Evolutionary conservation across 2,797 vertebrate species (phyloP).

Genomic region (Platalea minor): DNA sequence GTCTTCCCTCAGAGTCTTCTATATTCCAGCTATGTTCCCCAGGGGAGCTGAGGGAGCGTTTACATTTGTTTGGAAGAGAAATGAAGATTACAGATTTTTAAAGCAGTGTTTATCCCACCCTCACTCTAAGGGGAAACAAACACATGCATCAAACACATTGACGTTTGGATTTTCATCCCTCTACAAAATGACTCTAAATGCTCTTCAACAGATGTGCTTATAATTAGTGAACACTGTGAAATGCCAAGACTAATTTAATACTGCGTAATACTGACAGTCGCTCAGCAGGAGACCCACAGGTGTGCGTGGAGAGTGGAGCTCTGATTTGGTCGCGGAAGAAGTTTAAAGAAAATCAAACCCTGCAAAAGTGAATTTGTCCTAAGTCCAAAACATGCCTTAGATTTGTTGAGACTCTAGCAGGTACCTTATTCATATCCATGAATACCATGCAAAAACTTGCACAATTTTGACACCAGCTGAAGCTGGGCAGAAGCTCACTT

Average conservation of each 20-base stretch:
- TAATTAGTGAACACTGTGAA: slow-evolving; percentile 11
- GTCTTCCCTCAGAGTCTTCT: not conserved
- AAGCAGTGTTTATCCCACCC: slow-evolving; percentile 7
- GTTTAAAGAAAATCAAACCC: not conserved
- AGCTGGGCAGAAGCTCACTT: not conserved
- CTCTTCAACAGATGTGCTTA: slow-evolving; percentile 38
- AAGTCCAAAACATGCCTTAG: not conserved
- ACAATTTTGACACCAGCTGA: not conserved
- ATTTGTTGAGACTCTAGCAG: not conserved
- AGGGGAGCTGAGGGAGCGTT: not conserved
- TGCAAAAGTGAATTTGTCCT: not conserved
- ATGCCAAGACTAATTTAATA: not conserved
- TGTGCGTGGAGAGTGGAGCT: not conserved
- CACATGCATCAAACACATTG: not conserved
- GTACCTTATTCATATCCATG: not conserved
- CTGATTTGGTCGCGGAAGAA: not conserved
- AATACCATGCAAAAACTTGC: not conserved
- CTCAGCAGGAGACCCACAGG: slow-evolving; percentile 21
- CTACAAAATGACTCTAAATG: not conserved
- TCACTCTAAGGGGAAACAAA: slow-evolving; percentile 34
- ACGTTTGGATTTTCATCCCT: not conserved
- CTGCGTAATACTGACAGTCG: not conserved
- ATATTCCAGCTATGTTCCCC: not conserved
- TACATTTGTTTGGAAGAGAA: slow-evolving; percentile 32
- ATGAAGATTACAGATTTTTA: slow-evolving; percentile 35